Base-by-base conservation (phyloP, 2,113 vertebrate genomes). In the Sinocyclocheilus maitianheensis region DNA sequence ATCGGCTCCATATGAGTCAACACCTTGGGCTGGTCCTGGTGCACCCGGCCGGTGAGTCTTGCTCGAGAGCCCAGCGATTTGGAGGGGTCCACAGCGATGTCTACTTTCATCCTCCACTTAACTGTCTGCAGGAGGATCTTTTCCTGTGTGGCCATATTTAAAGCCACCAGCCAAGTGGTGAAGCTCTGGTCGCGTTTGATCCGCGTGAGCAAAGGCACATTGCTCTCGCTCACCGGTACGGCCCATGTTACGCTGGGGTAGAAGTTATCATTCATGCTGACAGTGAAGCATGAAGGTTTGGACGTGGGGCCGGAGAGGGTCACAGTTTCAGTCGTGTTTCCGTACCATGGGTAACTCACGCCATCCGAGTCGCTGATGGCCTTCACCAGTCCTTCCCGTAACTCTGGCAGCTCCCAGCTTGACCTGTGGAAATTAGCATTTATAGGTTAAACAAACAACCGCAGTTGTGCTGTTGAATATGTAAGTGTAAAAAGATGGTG, bases 241-340 rank as follows among this genome's bases (percentile, higher is more conserved):
- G 98, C 43, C 43, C 43, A 46, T 46, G 43, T 46, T 46, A 46
- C 43, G 43, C 43, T 46, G 9, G 43, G 43, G 91, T 99, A 99
- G 92, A 99, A 99, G 92, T 99, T 99, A 95, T 99, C 98, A 13
- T 99, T 99, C 98, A 99, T 99, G 95, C 98, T 98, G 91, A 99
- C 97, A 0, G 96, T 95, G 93, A 99, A 97, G 91, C 97, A 96
- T 87, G 97, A 98, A 46, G 97, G 96, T 92, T 98, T 98, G 93
- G 95, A 97, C 4, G 96, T 98, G 84, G 97, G 97, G 60, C 98
- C 97, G 0, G 97, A 95, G 80, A 99, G 92, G 81, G 98, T 98
- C 85, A 46, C 43, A 46, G 43, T 46, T 46, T 46, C 43, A 10
- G 43, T 46, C 43, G 43, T 46, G 43, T 46, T 46, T 46, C 43